These are phyloP conservation scores for Psilanteris sp. DNA, from an alignment of 1,140 invertebrate genomes.

Conservation along the genomic window DNA sequence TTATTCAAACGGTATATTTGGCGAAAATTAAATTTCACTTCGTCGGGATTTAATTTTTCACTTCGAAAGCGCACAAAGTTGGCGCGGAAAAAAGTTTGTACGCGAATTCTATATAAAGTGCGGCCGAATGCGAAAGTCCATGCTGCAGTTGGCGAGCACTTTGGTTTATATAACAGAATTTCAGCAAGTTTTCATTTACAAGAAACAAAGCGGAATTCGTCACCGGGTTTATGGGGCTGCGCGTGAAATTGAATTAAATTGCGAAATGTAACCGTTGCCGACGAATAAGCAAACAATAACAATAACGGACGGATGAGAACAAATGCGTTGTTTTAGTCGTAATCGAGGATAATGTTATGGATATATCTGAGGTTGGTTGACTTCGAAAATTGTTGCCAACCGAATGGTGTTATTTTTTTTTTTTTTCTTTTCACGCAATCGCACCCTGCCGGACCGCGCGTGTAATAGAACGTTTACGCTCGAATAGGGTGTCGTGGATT, in stretches of 20 bases:
- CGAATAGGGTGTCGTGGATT: no score
- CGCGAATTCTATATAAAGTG: slow-evolving; percentile 19
- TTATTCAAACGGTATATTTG: slow-evolving; percentile 30
- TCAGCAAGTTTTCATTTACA: slow-evolving; percentile 43
- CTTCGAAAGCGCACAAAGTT: slow-evolving; percentile 25
- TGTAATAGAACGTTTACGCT: no score
- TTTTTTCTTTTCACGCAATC: no score
- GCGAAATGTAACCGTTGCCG: slow-evolving; percentile 4
- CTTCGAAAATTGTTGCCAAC: no score
- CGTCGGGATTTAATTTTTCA: slow-evolving; percentile 45
- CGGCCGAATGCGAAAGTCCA: slow-evolving; percentile 26
- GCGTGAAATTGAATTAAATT: slow-evolving; percentile 42
- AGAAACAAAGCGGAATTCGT: slow-evolving; percentile 42
- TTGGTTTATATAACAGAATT: slow-evolving; percentile 29
- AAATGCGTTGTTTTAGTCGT: slow-evolving; percentile 18
- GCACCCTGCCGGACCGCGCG: no score
- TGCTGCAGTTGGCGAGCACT: slow-evolving; percentile 19
- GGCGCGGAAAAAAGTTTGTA: slow-evolving; percentile 7
- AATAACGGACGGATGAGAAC: slow-evolving; percentile 29
- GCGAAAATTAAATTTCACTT: slow-evolving; percentile 43
- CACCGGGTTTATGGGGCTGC: slow-evolving; percentile 9
- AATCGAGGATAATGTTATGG: slow-evolving; percentile 23
- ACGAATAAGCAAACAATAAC: slow-evolving; percentile 33
- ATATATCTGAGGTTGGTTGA: no score
- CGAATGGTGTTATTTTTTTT: no score